Base-by-base conservation (phyloP, 2,888 invertebrate genomes). In the Notodonta ziczac region DNA sequence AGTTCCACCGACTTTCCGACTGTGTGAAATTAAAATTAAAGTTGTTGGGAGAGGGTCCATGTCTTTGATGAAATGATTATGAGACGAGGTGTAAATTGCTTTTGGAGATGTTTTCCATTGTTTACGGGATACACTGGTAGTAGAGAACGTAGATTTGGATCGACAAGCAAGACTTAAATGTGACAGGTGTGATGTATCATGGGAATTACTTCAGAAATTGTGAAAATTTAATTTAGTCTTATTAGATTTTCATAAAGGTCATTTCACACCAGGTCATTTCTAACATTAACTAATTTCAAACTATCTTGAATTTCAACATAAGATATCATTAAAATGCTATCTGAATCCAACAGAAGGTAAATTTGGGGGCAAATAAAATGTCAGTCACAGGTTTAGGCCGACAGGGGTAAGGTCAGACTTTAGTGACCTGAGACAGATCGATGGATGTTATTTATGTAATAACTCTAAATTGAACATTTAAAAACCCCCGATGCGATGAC, bases 11-110 rank as follows among this genome's bases (percentile, higher is more conserved):
- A 80, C 77, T 75, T 81, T 77, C 66, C 73, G 64, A 59, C 66
- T 73, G 72, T 75, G 64, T 60, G 70, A 80, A 75, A 79, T 78
- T 77, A 81, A 76, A 79, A 74, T 77, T 73, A 74, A 79, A 78
- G 72, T 78, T 70, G 70, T 66, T 66, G 66, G 69, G 66, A 74
- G 61, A 64, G 66, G 71, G 65, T 62, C 60, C 56, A 61, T 63
- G 61, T 57, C 39, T 68, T 69, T 65, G 66, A 67, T 60, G 35
- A 57, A 55, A 5, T 16, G 48, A 42, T 51, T 48, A 62, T 56
- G 48, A 60, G 60, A 40, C 56, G 62, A 46, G 6, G 59, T 54
- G 46, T 60, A 62, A 65, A 68, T 68, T 62, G 57, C 54, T 62
- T 61, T 67, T 58, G 61, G 55, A 53, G 16, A 51, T 56, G 58